phyloP scores from a whole-genome alignment of 2,797 vertebrate genomes.

The Streptopelia turtur region DNA sequence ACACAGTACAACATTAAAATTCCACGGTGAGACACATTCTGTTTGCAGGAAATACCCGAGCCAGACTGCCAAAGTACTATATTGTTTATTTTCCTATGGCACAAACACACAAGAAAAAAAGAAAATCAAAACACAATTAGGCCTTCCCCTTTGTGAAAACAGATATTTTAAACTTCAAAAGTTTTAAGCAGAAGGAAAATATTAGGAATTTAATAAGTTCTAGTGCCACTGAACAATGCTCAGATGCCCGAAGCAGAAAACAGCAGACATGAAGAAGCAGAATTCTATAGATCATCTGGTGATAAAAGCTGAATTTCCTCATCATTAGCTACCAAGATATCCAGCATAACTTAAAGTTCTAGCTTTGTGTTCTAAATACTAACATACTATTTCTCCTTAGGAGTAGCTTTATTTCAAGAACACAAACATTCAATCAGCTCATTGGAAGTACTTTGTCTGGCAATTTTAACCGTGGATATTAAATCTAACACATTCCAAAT shows the following conservation, averaged over 20 bases:
- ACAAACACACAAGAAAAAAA: background rate
- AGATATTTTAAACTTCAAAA: background rate
- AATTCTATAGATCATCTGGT: background rate
- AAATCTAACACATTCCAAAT: slow-evolving; percentile 53
- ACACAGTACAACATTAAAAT: background rate
- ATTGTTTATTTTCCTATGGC: background rate
- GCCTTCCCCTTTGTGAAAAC: background rate
- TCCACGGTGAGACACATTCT: background rate
- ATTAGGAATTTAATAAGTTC: background rate
- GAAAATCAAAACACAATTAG: background rate
- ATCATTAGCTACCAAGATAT: background rate
- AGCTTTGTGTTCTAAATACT: background rate
- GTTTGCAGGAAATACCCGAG: background rate
- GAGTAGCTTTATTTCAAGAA: slow-evolving; percentile 25
- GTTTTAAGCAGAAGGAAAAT: background rate
- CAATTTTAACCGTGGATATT: slow-evolving; percentile 49
- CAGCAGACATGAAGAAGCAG: background rate
- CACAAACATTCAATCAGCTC: slow-evolving; percentile 17
- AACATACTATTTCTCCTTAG: background rate
- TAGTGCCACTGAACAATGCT: background rate
- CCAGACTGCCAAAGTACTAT: background rate
- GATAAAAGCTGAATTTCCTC: background rate
- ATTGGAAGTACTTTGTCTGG: slow-evolving; percentile 27
- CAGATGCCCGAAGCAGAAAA: background rate
- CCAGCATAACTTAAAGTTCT: background rate